These are phyloP conservation scores for Drosophila prolongata DNA, from an alignment of 2,888 invertebrate genomes.

Conservation along the genomic window DNA sequence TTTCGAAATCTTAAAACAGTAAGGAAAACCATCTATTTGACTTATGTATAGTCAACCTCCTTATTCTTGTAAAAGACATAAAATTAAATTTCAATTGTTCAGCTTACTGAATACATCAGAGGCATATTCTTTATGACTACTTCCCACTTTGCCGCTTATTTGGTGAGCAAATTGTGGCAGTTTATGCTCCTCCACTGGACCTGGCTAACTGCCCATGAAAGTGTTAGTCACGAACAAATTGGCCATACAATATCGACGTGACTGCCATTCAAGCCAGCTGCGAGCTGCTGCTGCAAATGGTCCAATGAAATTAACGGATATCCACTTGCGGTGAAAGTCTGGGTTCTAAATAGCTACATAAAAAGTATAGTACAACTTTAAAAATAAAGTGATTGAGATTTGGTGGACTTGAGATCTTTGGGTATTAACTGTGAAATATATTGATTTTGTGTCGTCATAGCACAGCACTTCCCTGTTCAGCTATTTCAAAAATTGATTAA, in stretches of 20 bases:
- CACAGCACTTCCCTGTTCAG: too few species aligned
- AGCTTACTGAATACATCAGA: slow-evolving; percentile 5
- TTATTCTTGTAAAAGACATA: neutral
- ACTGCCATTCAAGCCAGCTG: slow-evolving; percentile 27
- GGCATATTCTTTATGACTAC: slow-evolving; percentile 1
- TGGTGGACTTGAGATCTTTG: neutral
- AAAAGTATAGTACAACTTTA: slow-evolving; percentile 1
- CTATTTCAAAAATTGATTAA: neutral
- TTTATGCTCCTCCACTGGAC: slow-evolving; percentile 11
- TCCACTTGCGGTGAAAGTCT: slow-evolving; percentile 14
- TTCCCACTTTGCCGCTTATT: neutral
- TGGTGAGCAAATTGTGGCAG: slow-evolving; percentile 14
- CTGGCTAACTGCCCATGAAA: slow-evolving; percentile 29
- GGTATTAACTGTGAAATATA: neutral
- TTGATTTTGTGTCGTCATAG: too few species aligned
- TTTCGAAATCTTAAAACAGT: too few species aligned
- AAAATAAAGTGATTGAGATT: slow-evolving; percentile 1
- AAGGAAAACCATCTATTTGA: too few species aligned
- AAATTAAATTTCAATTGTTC: slow-evolving; percentile 9
- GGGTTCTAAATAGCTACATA: slow-evolving; percentile 3
- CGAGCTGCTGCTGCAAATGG: slow-evolving; percentile 19
- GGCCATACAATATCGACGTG: slow-evolving; percentile 35
- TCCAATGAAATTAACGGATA: slow-evolving; percentile 25
- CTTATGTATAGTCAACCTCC: too few species aligned
- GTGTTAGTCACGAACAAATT: slow-evolving; percentile 37